A percentile compares a stretch with the other conserved stretches of the same genome.
phyloP scores from a whole-genome alignment of 2,113 vertebrate genomes.

The Mustela nigripes region DNA sequence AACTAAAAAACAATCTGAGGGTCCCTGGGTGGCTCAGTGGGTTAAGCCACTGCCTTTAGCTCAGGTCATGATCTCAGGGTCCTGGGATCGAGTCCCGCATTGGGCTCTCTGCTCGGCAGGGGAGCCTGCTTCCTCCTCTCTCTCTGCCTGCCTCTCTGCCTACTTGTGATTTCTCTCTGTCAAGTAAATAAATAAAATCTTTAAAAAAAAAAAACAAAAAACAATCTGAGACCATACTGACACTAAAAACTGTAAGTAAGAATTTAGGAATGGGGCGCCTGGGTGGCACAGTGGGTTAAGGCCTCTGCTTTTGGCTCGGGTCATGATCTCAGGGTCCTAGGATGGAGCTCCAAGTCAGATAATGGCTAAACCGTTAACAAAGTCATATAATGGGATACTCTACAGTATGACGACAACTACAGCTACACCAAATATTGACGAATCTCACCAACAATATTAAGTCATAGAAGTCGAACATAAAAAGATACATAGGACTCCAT shows the following conservation, averaged over 20 bases:
- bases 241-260: constrained; percentile 10
- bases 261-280: not conserved
- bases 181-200: no score
- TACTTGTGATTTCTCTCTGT: no score
- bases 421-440: not conserved
- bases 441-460: not conserved
- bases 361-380: constrained; percentile 12
- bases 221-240: not conserved
- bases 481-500: constrained; percentile 1
- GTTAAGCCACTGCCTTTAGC: no score
- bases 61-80: no score
- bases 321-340: no score
- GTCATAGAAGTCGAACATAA: constrained; percentile 6
- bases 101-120: no score
- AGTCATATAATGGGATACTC: not conserved
- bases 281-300: no score
- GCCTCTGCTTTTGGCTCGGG: no score
- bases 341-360: not conserved
- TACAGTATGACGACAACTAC: constrained; percentile 29
- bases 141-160: no score
- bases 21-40: no score
- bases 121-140: no score
- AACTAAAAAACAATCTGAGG: constrained; percentile 30
- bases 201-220: constrained; percentile 3
- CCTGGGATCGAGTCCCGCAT: no score